Evolutionary conservation across 2,888 invertebrate genomes (phyloP), one percentile per base, ranked within the genome.

Genomic region (Folsomia manolachei): DNA sequence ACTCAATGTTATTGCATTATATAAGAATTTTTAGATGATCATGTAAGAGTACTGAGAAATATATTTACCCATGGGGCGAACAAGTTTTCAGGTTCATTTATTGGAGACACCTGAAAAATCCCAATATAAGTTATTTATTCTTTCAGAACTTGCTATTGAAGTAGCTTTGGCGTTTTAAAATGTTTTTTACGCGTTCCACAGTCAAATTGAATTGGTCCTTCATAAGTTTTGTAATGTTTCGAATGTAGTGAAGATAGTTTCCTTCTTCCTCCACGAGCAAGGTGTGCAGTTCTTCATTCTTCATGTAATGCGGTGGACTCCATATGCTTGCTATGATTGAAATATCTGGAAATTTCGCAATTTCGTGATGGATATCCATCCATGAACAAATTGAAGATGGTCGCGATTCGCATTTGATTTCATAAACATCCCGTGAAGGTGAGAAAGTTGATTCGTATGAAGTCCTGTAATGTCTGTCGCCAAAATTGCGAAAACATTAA

Each of bases 301-400:
- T 73, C 73, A 75, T 73, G 70, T 73, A 73, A 24, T 73, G 63
- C 18, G 75, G 75, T 1, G 75, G 73, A 61, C 69, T 71, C 73
- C 75, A 73, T 23, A 75, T 70, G 9, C 73, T 73, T 1, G 73
- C 73, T 11, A 75, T 70, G 1, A 71, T 11, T 1, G 27, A 21
- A 11, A 70, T 64, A 39, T 73, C 62, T 9, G 51, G 25, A 27
- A 66, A 73, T 27, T 73, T 71, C 2, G 69, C 14, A 27, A 73
- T 63, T n/a, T 53, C 69, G 53, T 27, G 21, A n/a, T 71, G 68
- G 1, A 75, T 26, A 27, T 56, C 26, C 1, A 70, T 69, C 70
- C 70, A 75, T 0, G 63, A 26, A 26, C 73, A 73, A 14, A 51
- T 56, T 71, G 23, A 24, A 72, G 21, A 27, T 19, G 60, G 61